Evolutionary conservation across 2,797 vertebrate genomes (phyloP).

Genomic region (Brachyrhaphis roseni): DNA sequence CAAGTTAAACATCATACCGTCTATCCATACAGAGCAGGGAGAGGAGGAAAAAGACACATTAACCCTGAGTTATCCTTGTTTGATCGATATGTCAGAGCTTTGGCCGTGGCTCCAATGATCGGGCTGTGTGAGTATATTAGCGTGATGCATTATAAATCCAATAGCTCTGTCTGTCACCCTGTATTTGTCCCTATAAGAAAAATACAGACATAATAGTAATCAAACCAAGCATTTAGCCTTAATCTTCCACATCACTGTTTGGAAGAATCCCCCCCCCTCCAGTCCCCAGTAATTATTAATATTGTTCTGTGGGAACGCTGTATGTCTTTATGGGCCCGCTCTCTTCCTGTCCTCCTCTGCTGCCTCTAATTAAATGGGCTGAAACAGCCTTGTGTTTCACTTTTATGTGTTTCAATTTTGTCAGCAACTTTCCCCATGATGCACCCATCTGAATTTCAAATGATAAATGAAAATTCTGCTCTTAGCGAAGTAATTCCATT

Average conservation of each 20-base stretch:
- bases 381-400: conserved; percentile 76
- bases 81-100: conserved; percentile 68
- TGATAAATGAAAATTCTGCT: conserved; percentile 88
- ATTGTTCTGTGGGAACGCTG: conserved; percentile 51
- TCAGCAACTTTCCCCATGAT: conserved; percentile 89
- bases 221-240: conserved; percentile 60
- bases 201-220: conserved; percentile 59
- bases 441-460: conserved; percentile 92
- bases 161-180: conserved; percentile 40
- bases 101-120: conserved; percentile 66
- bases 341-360: conserved; percentile 40
- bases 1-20: conserved; percentile 27
- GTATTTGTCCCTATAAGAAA: conserved; percentile 44
- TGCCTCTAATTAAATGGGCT: conserved; percentile 80
- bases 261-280: background rate
- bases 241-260: conserved; percentile 47
- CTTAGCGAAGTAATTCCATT: conserved; percentile 87
- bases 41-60: conserved; percentile 37
- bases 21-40: conserved; percentile 1
- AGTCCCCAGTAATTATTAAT: conserved; percentile 49
- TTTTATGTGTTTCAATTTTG: conserved; percentile 84
- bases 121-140: conserved; percentile 52
- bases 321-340: conserved; percentile 33
- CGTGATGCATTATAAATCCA: conserved; percentile 66
- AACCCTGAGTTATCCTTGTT: conserved; percentile 52